Conservation (phyloP, 2,888 invertebrate genomes). For the Polydrusus tereticollis region DNA sequence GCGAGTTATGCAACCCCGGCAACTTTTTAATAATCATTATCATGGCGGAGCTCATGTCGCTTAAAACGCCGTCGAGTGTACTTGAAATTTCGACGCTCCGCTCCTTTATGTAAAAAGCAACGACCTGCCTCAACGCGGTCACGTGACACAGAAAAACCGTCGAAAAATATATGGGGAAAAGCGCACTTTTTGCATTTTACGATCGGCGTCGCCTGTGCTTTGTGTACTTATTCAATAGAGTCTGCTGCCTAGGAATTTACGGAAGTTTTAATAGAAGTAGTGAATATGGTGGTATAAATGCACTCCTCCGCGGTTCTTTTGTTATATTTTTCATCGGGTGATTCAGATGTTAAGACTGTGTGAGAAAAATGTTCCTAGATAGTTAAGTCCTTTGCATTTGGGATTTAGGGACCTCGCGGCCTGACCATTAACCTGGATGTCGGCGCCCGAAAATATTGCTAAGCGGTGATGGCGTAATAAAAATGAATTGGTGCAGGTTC, state of each 20-base stretch:
- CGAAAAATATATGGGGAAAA: slow-evolving; percentile 24
- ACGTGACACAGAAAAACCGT: slow-evolving; percentile 22
- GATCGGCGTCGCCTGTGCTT: slow-evolving; percentile 16
- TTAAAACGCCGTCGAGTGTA: slow-evolving; percentile 36
- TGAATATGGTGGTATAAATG: neutral
- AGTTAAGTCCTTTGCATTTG: too few relatives aligned
- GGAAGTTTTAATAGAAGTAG: slow-evolving; percentile 7
- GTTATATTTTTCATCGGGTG: neutral
- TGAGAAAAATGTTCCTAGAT: too few relatives aligned
- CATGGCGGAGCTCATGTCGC: slow-evolving; percentile 21
- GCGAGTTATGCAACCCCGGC: slow-evolving; percentile 39
- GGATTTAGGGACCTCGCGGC: too few relatives aligned
- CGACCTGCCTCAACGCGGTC: slow-evolving; percentile 43
- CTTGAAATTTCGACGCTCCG: slow-evolving; percentile 46
- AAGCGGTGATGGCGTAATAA: too few relatives aligned
- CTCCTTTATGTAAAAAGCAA: slow-evolving; percentile 40
- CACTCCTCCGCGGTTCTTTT: neutral
- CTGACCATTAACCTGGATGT: too few relatives aligned
- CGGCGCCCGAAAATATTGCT: too few relatives aligned
- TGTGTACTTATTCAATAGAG: slow-evolving; percentile 29
- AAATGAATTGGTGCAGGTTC: too few relatives aligned
- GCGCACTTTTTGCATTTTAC: slow-evolving; percentile 29
- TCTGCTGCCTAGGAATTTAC: slow-evolving; percentile 12
- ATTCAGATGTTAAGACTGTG: neutral
- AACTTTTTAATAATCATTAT: slow-evolving; percentile 46